Evolutionary conservation across 2,113 vertebrate genomes (phyloP), one percentile per base, ranked within the genome.

Genomic region (Eretmochelys imbricata): DNA sequence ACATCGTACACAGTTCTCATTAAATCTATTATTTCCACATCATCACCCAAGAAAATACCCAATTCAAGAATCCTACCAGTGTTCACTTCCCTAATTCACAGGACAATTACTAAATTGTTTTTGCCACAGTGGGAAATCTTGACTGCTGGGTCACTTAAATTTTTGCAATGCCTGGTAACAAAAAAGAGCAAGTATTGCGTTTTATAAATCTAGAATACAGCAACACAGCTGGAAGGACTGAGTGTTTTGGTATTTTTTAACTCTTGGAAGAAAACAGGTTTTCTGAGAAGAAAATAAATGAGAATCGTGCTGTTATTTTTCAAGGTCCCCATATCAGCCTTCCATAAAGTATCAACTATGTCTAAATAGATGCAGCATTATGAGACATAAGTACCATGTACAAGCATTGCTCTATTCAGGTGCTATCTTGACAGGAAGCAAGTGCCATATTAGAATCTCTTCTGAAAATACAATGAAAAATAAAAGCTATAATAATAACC

Each of bases 11-110:
- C 89, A 65, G 82, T 95, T 97, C 93, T 98, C 95, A 98, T 98
- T 98, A 98, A 98, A 96, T 95, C 94, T 96, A 87, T 97, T 97
- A 96, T 97, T 97, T 98, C 95, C 84, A 96, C 94, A 91, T 94
- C 93, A 80, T 85, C 1, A 9, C 75, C 84, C 83, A 89, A 93
- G 95, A 98, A 98, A 98, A 97, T 95, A 95, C 95, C 42, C 82
- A 0, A 89, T 92, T 96, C 0, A 1, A 97, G 97, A 97, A 96
- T 92, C 88, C 82, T 95, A 29, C 7, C 22, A 85, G 96, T 94
- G 38, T 91, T 97, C 93, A 42, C 84, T 97, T 96, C 72, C 87
- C 84, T 97, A 96, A 98, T 97, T 97, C 96, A 87, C 93, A 96
- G 89, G 96, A 94, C 90, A 98, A 97, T 97, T 97, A 97, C 35